phyloP scores from a whole-genome alignment of 2,113 vertebrate species.

The Passer montanus region DNA sequence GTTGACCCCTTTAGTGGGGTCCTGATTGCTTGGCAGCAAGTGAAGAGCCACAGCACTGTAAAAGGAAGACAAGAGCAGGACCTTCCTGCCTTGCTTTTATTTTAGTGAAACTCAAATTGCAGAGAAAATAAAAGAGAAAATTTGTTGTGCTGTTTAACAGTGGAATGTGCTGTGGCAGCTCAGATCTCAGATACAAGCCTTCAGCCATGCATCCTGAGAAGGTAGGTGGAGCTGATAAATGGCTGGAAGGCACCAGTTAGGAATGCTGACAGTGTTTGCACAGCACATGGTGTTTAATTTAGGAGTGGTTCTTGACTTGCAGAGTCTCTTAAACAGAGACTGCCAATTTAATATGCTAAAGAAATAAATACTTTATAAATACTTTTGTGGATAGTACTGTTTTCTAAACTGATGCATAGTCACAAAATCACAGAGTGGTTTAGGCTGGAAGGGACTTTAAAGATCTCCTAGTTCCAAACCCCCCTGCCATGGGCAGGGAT shows the following conservation, averaged over 20 bases:
- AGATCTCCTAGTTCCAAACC: not conserved
- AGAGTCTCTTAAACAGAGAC: not conserved
- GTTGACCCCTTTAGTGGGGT: not conserved
- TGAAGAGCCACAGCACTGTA: not conserved
- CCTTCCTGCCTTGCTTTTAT: not conserved
- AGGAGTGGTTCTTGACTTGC: slow-evolving; percentile 8
- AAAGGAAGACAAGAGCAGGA: not conserved
- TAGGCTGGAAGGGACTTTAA: not conserved
- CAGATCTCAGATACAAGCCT: not conserved
- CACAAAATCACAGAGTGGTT: not conserved
- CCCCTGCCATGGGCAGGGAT: not conserved
- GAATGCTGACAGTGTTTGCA: not conserved
- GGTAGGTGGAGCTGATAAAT: not conserved
- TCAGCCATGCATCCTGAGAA: not conserved
- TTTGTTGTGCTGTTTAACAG: not conserved
- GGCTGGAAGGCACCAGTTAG: not conserved
- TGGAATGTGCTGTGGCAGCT: not conserved
- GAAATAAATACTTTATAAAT: not conserved
- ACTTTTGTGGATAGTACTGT: not conserved
- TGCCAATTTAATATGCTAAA: not conserved
- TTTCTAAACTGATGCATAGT: not conserved
- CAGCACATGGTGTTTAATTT: slow-evolving; percentile 9
- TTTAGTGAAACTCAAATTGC: not conserved
- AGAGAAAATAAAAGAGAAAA: not conserved
- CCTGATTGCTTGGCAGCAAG: not conserved